Base-by-base conservation (phyloP, 2,797 vertebrate genomes). In the Chiroxiphia lanceolata region DNA sequence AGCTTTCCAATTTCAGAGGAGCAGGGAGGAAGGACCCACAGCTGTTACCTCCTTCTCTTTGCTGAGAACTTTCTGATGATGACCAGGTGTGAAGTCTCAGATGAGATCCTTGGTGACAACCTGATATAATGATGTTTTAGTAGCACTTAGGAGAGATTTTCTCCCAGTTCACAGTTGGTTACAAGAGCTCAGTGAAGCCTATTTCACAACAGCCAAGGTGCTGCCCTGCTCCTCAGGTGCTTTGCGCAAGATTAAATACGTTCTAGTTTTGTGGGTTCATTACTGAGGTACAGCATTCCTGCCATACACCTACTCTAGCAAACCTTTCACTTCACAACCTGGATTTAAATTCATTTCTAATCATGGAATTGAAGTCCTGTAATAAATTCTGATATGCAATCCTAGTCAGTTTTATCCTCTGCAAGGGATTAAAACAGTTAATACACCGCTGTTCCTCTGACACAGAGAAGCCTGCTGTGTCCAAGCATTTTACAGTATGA, bases 381-480 rank as follows among this genome's bases (percentile, higher is more conserved):
- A 64, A 51, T 80, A 90, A 80, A 92, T 89, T 92, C 50, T 38
- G n/a, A 8, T 51, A 54, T 54, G 33, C 63, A 45, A 79, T 76
- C 65, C 44, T 67, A 72, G 89, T 44, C 79, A 92, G 51, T 80
- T 89, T 93, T 89, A 87, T 60, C 89, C 57, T 83, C 40, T 80
- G 56, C 42, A 56, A 83, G 27, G 61, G 56, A 87, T 92, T 89
- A 71, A 80, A 87, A 38, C 40, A 70, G 44, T 79, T 89, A 84
- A 89, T 82, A 14, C 47, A 14, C 47, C 23, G 54, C 70, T 61
- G 18, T 33, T 95, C 70, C 38, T 68, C 44, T 63, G 77, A 57
- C 56, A 69, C 47, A 36, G 25, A 84, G 47, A 69, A 82, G 70
- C 50, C 82, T 91, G 54, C 44, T 6, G 6, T 59, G 47, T 82